A percentile compares a stretch with the other conserved stretches of the same genome.
phyloP scores from a whole-genome alignment of 2,888 invertebrate genomes.

The Limnephilus auricula region DNA sequence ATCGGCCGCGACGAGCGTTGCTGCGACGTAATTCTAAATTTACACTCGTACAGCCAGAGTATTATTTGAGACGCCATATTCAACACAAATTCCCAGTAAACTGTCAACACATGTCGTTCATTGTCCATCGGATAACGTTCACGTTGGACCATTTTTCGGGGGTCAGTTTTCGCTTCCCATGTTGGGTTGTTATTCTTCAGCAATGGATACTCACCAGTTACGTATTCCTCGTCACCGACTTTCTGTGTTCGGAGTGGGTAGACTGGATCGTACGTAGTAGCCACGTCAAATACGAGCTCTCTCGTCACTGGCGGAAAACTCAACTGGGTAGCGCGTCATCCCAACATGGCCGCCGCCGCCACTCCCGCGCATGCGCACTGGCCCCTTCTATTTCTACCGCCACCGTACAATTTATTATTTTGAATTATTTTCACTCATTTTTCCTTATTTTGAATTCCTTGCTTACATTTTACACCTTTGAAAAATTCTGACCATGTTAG shows the following conservation, averaged over 20 bases:
- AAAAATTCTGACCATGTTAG: background rate
- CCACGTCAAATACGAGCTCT: slow-evolving; percentile 93
- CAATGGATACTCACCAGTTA: slow-evolving; percentile 90
- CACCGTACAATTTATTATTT: slow-evolving; percentile 27
- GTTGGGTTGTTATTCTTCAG: slow-evolving; percentile 80
- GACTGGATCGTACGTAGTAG: slow-evolving; percentile 94
- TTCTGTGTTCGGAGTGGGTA: slow-evolving; percentile 96
- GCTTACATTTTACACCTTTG: background rate
- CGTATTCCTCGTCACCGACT: slow-evolving; percentile 97
- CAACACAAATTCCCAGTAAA: slow-evolving; percentile 72
- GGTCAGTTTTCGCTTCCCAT: slow-evolving; percentile 70
- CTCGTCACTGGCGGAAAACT: slow-evolving; percentile 89
- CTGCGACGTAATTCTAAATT: slow-evolving; percentile 70
- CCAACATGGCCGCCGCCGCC: slow-evolving; percentile 83
- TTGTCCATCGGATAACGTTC: slow-evolving; percentile 50
- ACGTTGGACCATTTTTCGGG: slow-evolving; percentile 58
- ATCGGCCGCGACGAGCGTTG: slow-evolving; percentile 52
- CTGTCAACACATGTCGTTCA: slow-evolving; percentile 69
- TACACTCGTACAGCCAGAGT: slow-evolving; percentile 69
- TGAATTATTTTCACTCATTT: slow-evolving; percentile 10
- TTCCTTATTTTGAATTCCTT: background rate
- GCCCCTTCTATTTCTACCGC: slow-evolving; percentile 46
- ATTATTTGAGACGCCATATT: slow-evolving; percentile 74
- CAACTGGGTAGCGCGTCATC: slow-evolving; percentile 87
- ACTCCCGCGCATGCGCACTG: slow-evolving; percentile 73